Evolutionary conservation across 1,140 invertebrate species (phyloP).

Genomic region (Oscheius sp.): DNA sequence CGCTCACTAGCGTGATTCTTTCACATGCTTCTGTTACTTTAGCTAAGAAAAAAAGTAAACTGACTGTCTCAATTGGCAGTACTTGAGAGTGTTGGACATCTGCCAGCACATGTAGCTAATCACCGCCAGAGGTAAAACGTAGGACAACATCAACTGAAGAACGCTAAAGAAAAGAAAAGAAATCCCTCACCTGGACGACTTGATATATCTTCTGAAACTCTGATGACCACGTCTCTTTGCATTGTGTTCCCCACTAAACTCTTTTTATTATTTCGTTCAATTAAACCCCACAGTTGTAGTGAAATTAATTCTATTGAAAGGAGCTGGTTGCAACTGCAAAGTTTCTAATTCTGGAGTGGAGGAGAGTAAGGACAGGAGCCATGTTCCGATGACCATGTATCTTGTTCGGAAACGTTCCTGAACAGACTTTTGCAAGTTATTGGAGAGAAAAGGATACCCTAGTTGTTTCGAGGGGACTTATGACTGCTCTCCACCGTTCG

Average conservation of each 20-base stretch:
- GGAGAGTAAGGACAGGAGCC: slow-evolving; percentile 46
- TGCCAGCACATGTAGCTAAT: slow-evolving; percentile 53
- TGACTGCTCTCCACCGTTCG: slow-evolving; percentile 55
- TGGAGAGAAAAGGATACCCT: neutral
- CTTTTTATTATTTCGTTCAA: neutral
- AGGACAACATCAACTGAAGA: slow-evolving; percentile 38
- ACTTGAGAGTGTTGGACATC: slow-evolving; percentile 49
- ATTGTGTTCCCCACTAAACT: slow-evolving; percentile 58
- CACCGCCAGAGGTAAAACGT: slow-evolving; percentile 49
- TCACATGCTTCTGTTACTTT: too few relatives aligned
- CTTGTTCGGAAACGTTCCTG: neutral
- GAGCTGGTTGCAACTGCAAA: slow-evolving; percentile 22
- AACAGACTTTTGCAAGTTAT: neutral
- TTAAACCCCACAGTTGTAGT: slow-evolving; percentile 26
- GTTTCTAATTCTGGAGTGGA: slow-evolving; percentile 56
- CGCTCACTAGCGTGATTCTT: too few relatives aligned
- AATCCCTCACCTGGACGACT: slow-evolving; percentile 45
- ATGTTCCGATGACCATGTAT: slow-evolving; percentile 38
- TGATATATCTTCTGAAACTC: slow-evolving; percentile 57
- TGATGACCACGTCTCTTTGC: slow-evolving; percentile 50
- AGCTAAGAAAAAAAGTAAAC: neutral
- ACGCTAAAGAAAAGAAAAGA: neutral
- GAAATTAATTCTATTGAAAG: slow-evolving; percentile 25
- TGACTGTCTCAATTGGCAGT: neutral
- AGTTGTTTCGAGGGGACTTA: slow-evolving; percentile 47